Evolutionary conservation across 2,888 invertebrate species (phyloP).

Genomic region (Tuberolachnus salignus): DNA sequence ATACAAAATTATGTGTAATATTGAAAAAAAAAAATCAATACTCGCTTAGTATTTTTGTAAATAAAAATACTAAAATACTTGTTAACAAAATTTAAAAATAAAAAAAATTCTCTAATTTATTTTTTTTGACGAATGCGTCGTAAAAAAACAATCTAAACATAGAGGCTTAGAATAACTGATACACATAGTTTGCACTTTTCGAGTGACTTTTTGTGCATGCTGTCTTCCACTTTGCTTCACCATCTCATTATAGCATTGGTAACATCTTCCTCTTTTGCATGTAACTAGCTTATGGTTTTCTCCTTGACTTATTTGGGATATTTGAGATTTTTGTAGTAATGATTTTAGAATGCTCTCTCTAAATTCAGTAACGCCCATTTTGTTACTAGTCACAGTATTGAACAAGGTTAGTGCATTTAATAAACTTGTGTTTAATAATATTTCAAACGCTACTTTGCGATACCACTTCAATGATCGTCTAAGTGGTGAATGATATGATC

Average conservation of each 20-base stretch:
- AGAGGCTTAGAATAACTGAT: not conserved
- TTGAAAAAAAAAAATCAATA: constrained; percentile 11
- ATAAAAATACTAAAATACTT: constrained; percentile 3
- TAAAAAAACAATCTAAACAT: constrained; percentile 11
- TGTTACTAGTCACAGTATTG: constrained; percentile 6
- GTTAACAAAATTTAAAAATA: too few species aligned
- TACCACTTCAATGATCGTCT: constrained; percentile 30
- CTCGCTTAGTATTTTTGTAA: constrained; percentile 13
- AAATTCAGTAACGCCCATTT: constrained; percentile 20
- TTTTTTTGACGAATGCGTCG: not conserved
- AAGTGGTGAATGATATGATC: constrained; percentile 7
- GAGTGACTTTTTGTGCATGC: constrained; percentile 13
- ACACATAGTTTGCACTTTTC: not conserved
- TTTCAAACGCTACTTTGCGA: constrained; percentile 17
- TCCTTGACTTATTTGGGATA: not conserved
- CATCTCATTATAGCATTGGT: not conserved
- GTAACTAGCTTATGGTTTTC: not conserved
- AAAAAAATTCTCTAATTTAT: too few species aligned
- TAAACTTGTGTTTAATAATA: not conserved
- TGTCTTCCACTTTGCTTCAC: constrained; percentile 56
- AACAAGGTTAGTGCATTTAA: constrained; percentile 15
- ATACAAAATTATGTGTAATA: constrained; percentile 18
- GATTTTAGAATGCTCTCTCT: not conserved
- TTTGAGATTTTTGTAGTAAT: not conserved
- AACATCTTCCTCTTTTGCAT: not conserved